Evolutionary conservation across 2,113 vertebrate species (phyloP).

Genomic region (Cettia cetti): DNA sequence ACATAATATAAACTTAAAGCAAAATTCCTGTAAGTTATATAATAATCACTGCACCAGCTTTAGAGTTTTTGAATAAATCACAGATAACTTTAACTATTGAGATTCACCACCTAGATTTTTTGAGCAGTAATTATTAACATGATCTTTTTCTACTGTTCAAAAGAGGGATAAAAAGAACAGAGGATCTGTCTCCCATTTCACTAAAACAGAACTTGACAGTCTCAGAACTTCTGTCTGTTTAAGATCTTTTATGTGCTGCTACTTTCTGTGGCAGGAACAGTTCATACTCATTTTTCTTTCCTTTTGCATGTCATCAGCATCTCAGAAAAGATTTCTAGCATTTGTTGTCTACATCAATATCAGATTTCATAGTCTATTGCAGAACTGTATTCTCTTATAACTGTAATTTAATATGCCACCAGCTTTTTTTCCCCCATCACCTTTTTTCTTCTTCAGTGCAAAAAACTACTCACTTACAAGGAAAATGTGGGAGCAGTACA

Average conservation of each 20-base stretch:
- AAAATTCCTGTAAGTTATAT: background rate
- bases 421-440: background rate
- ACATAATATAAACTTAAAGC: background rate
- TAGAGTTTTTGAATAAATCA: background rate
- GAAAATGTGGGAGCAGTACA: background rate
- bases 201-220: slow-evolving; percentile 15
- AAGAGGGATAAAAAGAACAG: background rate
- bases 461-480: background rate
- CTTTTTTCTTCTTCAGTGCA: background rate
- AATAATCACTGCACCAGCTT: background rate
- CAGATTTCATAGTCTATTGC: background rate
- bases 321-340: background rate
- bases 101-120: background rate
- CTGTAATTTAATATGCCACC: background rate
- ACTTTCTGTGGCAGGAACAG: background rate
- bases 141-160: slow-evolving; percentile 6
- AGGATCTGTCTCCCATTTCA: background rate
- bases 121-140: background rate
- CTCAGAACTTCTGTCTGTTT: slow-evolving; percentile 18
- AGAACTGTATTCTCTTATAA: background rate
- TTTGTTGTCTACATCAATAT: background rate
- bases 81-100: background rate
- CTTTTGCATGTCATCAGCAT: background rate
- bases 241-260: background rate
- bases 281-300: background rate